Evolutionary conservation across 2,888 invertebrate species (phyloP).

Genomic region (Clusia tigrina): DNA sequence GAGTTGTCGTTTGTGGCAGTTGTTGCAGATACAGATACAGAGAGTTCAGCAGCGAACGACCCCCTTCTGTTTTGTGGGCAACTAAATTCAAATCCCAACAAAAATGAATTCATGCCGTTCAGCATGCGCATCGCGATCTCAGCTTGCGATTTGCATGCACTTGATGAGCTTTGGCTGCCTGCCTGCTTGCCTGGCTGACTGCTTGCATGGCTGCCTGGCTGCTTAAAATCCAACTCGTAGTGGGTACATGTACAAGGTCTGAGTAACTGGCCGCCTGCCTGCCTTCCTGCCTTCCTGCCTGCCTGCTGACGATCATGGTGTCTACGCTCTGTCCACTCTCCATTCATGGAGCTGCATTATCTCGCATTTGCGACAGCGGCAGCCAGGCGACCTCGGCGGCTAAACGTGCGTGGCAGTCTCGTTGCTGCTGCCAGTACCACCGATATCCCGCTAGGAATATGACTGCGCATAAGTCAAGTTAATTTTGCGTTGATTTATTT

Average conservation of each 20-base stretch:
- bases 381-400: conserved; percentile 10
- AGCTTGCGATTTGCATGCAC: conserved; percentile 47
- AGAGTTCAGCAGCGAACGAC: conserved; percentile 27
- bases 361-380: conserved; percentile 3
- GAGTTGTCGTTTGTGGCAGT: conserved; percentile 39
- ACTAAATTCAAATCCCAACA: conserved; percentile 44
- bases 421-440: conserved; percentile 15
- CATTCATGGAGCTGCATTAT: neutral
- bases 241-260: neutral
- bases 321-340: neutral
- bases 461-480: conserved; percentile 51
- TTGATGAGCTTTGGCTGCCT: conserved; percentile 37
- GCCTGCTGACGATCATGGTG: conserved; percentile 5
- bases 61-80: conserved; percentile 44
- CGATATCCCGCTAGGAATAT: conserved; percentile 48
- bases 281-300: neutral
- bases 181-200: neutral
- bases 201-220: neutral
- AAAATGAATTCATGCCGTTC: conserved; percentile 18
- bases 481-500: conserved; percentile 51
- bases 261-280: neutral
- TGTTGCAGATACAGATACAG: conserved; percentile 30
- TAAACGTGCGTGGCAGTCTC: neutral
- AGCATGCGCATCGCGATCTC: conserved; percentile 35
- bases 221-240: neutral